Conservation (phyloP, 2,797 vertebrate species). For the Nannoperca obscura region DNA sequence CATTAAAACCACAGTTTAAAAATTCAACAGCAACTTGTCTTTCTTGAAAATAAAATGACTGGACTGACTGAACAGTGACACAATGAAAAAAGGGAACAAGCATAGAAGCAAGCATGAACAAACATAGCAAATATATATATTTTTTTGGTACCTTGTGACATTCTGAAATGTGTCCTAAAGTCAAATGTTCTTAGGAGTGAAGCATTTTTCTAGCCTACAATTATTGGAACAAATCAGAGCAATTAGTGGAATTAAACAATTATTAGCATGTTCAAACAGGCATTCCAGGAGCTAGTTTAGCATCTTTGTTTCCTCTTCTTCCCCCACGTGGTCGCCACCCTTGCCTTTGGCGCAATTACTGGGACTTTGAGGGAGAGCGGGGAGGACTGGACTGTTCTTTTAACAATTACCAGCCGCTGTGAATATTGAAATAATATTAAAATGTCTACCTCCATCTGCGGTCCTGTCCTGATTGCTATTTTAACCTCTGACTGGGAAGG, state of each 20-base stretch:
- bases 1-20: neutral
- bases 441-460: conserved; percentile 97
- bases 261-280: neutral
- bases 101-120: no score
- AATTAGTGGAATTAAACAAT: conserved; percentile 1
- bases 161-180: neutral
- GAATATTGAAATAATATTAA: conserved; percentile 99
- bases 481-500: conserved; percentile 99
- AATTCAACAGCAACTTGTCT: neutral
- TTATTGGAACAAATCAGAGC: neutral
- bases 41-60: neutral
- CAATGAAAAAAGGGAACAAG: no score
- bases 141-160: neutral
- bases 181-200: neutral
- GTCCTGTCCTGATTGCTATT: conserved; percentile 98
- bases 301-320: conserved; percentile 9
- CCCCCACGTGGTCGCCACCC: conserved; percentile 65
- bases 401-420: conserved; percentile 96
- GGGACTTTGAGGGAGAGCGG: conserved; percentile 69
- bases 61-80: neutral
- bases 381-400: conserved; percentile 89
- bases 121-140: neutral
- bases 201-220: neutral
- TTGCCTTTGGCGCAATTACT: conserved; percentile 92
- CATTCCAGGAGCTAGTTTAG: neutral